Percentiles rank a stretch among this genome's conserved stretches.
Conservation (phyloP, 2,888 invertebrate genomes). For the Dugesia japonica region DNA sequence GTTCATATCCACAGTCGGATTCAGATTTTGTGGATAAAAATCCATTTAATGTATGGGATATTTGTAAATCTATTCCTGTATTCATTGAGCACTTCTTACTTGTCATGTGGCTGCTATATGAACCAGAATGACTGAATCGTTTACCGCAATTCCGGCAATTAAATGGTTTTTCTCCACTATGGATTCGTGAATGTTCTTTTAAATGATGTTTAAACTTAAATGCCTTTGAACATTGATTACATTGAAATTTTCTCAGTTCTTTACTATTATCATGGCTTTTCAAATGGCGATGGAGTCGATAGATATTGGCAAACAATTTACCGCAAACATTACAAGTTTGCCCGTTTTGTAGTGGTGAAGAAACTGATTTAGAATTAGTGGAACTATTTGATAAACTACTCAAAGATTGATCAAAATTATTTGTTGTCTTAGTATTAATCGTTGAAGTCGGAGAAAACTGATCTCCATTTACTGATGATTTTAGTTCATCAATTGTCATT, state of each 20-base stretch:
- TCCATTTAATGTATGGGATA: background rate
- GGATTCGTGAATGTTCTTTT: conserved; percentile 85
- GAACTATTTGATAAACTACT: conserved; percentile 1
- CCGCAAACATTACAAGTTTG: conserved; percentile 70
- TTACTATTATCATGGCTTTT: conserved; percentile 92
- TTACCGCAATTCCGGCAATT: conserved; percentile 93
- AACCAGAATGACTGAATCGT: conserved; percentile 95
- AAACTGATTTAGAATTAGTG: background rate
- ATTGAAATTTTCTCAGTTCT: conserved; percentile 85
- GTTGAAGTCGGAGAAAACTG: background rate
- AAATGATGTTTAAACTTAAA: conserved; percentile 98
- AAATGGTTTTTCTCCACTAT: conserved; percentile 98
- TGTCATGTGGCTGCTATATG: conserved; percentile 97
- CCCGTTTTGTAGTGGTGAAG: conserved; percentile 9
- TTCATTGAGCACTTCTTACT: conserved; percentile 73
- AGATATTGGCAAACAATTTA: conserved; percentile 90
- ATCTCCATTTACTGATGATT: background rate
- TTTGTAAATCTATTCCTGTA: conserved; percentile 22
- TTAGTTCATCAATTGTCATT: background rate
- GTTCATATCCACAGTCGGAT: conserved; percentile 34
- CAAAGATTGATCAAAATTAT: background rate
- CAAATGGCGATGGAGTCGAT: conserved; percentile 90
- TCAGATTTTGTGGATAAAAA: background rate
- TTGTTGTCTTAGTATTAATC: background rate
- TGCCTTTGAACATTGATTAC: conserved; percentile 87